Evolutionary conservation across 2,888 invertebrate species (phyloP).

Genomic region (Epicampocera succincta): DNA sequence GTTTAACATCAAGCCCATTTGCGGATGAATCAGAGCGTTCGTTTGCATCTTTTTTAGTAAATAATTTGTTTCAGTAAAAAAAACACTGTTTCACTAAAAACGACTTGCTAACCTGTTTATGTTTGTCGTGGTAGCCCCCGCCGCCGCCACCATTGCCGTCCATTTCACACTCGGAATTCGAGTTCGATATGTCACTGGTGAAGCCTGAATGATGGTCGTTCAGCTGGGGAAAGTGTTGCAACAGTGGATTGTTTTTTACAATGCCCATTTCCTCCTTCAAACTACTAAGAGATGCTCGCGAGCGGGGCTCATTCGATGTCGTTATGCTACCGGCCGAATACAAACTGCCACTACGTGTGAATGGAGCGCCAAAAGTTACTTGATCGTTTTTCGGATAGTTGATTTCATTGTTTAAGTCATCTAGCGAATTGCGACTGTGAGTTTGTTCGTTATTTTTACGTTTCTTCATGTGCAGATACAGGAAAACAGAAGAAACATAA

Average conservation of each 20-base stretch:
- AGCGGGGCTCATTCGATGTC: constrained; percentile 75
- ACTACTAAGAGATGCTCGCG: constrained; percentile 78
- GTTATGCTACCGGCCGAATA: constrained; percentile 78
- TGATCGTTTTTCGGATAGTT: constrained; percentile 82
- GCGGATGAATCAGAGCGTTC: constrained; percentile 88
- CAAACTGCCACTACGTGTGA: constrained; percentile 79
- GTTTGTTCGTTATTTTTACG: constrained; percentile 81
- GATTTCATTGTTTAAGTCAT: constrained; percentile 80
- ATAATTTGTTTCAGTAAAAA: no score
- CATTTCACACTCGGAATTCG: constrained; percentile 86
- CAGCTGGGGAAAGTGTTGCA: constrained; percentile 85
- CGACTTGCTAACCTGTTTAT: constrained; percentile 77
- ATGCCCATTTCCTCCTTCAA: constrained; percentile 86
- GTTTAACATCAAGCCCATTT: constrained; percentile 71
- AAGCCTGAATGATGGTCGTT: constrained; percentile 82
- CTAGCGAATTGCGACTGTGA: constrained; percentile 77
- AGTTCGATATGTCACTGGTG: constrained; percentile 84
- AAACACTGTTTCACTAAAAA: no score
- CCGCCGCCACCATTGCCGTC: constrained; percentile 71
- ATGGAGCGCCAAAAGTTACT: constrained; percentile 80
- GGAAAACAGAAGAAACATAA: constrained; percentile 92
- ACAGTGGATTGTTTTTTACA: constrained; percentile 90
- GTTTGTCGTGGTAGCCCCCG: constrained; percentile 72
- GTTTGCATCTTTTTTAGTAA: constrained; percentile 83
- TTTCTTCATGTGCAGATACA: constrained; percentile 90